Evolutionary conservation across 2,797 vertebrate species (phyloP), one percentile per base, ranked within the genome.

Genomic region (Notolabrus celidotus): DNA sequence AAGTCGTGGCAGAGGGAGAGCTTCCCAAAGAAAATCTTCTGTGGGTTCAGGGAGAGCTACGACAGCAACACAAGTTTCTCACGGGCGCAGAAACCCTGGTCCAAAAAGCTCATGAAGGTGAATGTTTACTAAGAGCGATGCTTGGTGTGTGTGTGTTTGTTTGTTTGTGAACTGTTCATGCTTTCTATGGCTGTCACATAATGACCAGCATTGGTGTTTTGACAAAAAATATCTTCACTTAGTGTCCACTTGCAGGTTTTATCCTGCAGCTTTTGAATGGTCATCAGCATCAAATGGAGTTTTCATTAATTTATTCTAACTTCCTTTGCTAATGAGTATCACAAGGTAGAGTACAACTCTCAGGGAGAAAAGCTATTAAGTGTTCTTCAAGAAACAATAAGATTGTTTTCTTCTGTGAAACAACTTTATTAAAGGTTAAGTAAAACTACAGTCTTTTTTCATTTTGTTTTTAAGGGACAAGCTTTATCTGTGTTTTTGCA

Each of bases 21-120:
- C 4, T 96, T 95, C 66, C 93, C 94, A 1, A 94, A 91, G 64
- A 96, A 95, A 55, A 50, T 92, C 27, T 91, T 92, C 70, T 92
- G 94, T 2, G 92, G 92, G 20, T 94, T 94, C 79, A 88, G 47
- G 10, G 93, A 92, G 76, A 94, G 93, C 63, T 80, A 95, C 16
- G 86, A 89, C 16, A 89, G 90, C 67, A 86, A 86, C 33, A 88
- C 81, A 0, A 94, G 90, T 41, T 94, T 92, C 64, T 81, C 88
- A n/a, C 87, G 82, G 6, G 93, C 92, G 1, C 92, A 93, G 86
- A 96, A 93, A 71, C 95, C 95, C 55, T 92, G 94, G 89, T 67
- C 91, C 46, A 94, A 94, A 85, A 95, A 93, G 83, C 52, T 96
- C 54, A 86, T 85, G 15, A 93, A 93, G 85, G 91, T 90, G 63